phyloP scores from a whole-genome alignment of 2,113 vertebrate genomes.

The Engraulis encrasicolus region DNA sequence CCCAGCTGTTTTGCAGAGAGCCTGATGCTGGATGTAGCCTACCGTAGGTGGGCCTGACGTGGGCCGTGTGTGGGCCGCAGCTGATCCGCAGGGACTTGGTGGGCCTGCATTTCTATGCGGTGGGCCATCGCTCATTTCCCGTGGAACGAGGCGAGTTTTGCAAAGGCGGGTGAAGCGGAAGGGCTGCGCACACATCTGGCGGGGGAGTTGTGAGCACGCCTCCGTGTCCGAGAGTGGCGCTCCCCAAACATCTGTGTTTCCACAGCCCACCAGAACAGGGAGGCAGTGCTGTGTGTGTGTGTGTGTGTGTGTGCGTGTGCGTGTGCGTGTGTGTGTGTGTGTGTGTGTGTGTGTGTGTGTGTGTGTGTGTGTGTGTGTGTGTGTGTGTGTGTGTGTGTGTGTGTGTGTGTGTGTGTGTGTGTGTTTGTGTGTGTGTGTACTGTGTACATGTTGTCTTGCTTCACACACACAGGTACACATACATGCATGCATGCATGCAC shows the following conservation, averaged over 20 bases:
- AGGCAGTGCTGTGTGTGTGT: constrained; percentile 26
- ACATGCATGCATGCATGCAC: background rate
- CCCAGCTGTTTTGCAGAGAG: too few species aligned
- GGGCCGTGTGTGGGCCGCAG: background rate
- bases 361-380: background rate
- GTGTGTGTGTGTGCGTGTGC: background rate
- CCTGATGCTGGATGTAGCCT: too few species aligned
- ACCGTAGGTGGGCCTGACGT: too few species aligned
- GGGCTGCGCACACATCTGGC: constrained; percentile 75
- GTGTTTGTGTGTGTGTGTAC: background rate
- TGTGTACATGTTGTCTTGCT: constrained; percentile 51
- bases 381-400: background rate
- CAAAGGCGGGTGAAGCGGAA: constrained; percentile 59
- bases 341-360: too few species aligned
- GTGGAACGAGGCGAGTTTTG: constrained; percentile 59
- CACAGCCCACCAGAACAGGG: constrained; percentile 48
- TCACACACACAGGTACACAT: constrained; percentile 2
- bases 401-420: background rate
- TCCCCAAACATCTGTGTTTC: constrained; percentile 56
- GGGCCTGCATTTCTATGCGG: constrained; percentile 41
- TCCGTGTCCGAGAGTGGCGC: constrained; percentile 51
- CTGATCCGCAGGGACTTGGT: background rate
- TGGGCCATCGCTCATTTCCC: constrained; percentile 56
- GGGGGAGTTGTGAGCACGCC: constrained; percentile 64
- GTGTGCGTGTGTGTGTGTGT: background rate